phyloP scores from a whole-genome alignment of 2,113 vertebrate genomes.

The Thunnus maccoyii region DNA sequence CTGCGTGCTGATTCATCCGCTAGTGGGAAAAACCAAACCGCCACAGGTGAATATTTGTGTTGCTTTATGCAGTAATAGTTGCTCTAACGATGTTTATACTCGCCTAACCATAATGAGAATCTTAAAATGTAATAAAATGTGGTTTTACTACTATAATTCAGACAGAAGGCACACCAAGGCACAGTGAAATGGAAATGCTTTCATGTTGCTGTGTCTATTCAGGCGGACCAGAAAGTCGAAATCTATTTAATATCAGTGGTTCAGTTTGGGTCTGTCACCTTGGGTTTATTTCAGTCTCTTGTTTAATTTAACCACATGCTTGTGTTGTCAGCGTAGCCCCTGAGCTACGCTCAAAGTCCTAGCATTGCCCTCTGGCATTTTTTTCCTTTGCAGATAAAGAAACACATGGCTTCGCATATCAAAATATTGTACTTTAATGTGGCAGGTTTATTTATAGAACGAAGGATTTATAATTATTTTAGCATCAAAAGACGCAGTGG shows the following conservation, averaged over 20 bases:
- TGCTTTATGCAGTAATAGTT: slow-evolving; percentile 47
- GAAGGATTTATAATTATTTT: slow-evolving; percentile 69
- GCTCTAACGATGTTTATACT: slow-evolving; percentile 62
- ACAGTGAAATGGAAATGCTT: slow-evolving; percentile 44
- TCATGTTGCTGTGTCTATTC: slow-evolving; percentile 34
- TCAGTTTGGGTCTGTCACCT: slow-evolving; percentile 55
- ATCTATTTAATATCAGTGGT: slow-evolving; percentile 55
- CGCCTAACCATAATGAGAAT: slow-evolving; percentile 48
- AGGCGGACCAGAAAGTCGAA: slow-evolving; percentile 48
- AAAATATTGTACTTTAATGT: slow-evolving; percentile 55
- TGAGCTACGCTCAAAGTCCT: slow-evolving; percentile 64
- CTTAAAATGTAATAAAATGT: slow-evolving; percentile 62
- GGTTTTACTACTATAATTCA: slow-evolving; percentile 50
- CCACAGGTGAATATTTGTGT: slow-evolving; percentile 74
- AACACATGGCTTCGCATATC: slow-evolving; percentile 52
- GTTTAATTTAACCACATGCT: slow-evolving; percentile 71
- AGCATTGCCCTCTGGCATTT: slow-evolving; percentile 65
- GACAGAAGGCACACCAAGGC: slow-evolving; percentile 24
- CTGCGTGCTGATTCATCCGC: slow-evolving; percentile 66
- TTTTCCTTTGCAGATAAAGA: slow-evolving; percentile 56
- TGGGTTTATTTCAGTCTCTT: slow-evolving; percentile 72
- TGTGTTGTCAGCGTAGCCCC: slow-evolving; percentile 61
- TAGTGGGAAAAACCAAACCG: slow-evolving; percentile 48
- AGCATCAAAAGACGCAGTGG: slow-evolving; percentile 57
- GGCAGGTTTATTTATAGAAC: slow-evolving; percentile 65